Evolutionary conservation across 2,113 vertebrate species (phyloP).

Genomic region (Dunckerocampus dactyliophorus): DNA sequence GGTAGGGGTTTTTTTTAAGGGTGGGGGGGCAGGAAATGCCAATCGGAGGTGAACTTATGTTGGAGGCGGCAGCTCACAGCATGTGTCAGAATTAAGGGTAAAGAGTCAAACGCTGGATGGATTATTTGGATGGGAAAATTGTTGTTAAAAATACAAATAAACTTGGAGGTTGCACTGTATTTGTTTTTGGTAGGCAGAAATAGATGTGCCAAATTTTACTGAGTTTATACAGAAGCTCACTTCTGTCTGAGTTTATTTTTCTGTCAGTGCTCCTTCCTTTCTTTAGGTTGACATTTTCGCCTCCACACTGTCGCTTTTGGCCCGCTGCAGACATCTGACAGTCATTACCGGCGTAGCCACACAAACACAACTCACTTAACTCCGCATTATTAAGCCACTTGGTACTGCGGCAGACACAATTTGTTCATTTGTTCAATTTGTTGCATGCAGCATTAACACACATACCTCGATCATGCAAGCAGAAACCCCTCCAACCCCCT

Average conservation of each 20-base stretch:
- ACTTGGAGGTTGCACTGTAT: too few species aligned
- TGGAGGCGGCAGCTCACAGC: too few species aligned
- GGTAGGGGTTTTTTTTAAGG: slow-evolving; percentile 26
- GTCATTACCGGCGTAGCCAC: slow-evolving; percentile 69
- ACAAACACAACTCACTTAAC: slow-evolving; percentile 50
- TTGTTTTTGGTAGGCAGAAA: too few species aligned
- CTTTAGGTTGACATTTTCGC: background rate
- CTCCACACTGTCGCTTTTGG: slow-evolving; percentile 1
- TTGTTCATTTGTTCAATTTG: slow-evolving; percentile 33
- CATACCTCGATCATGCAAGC: slow-evolving; percentile 18
- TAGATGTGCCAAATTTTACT: too few species aligned
- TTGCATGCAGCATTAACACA: slow-evolving; percentile 29
- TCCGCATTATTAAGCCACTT: slow-evolving; percentile 48
- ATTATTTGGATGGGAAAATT: too few species aligned
- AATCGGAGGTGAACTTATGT: slow-evolving; percentile 15
- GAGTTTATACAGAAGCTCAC: too few species aligned
- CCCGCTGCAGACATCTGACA: slow-evolving; percentile 73
- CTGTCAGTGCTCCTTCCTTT: background rate
- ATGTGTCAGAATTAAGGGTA: too few species aligned
- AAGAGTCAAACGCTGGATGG: too few species aligned
- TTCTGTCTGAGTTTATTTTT: background rate
- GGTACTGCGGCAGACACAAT: slow-evolving; percentile 43
- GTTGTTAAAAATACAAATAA: too few species aligned
- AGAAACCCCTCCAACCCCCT: background rate
- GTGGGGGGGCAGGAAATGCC: slow-evolving; percentile 1